These are phyloP conservation scores for Perdita meconis DNA, from an alignment of 2,888 invertebrate species.

Conservation along the genomic window DNA sequence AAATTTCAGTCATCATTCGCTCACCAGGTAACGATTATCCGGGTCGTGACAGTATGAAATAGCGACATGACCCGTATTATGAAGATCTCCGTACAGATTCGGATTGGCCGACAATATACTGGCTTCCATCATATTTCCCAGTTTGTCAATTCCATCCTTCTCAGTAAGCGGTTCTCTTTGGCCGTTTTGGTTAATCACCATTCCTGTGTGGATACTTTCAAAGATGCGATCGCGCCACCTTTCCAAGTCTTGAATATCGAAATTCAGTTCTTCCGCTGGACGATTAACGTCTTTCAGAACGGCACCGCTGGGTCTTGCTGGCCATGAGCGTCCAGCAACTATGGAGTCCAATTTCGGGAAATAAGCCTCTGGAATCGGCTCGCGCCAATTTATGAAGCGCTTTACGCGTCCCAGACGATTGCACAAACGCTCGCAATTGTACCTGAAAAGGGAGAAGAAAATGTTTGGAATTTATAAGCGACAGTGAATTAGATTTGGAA, in stretches of 20 bases:
- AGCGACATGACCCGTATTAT: slow-evolving; percentile 93
- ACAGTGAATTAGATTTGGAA: no score
- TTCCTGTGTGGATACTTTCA: slow-evolving; percentile 89
- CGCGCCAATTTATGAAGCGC: slow-evolving; percentile 88
- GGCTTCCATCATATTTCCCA: slow-evolving; percentile 92
- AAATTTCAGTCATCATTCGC: no score
- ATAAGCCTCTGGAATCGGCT: slow-evolving; percentile 91
- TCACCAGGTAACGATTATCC: slow-evolving; percentile 89
- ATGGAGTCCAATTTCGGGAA: slow-evolving; percentile 93
- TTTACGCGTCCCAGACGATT: slow-evolving; percentile 88
- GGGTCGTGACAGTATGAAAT: slow-evolving; percentile 93
- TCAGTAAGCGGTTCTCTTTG: slow-evolving; percentile 87
- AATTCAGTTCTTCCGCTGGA: slow-evolving; percentile 88
- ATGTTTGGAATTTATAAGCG: no score
- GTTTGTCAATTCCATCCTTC: slow-evolving; percentile 89
- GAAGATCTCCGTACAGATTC: slow-evolving; percentile 91
- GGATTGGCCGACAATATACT: slow-evolving; percentile 89
- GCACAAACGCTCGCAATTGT: slow-evolving; percentile 91
- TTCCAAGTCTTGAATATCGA: slow-evolving; percentile 90
- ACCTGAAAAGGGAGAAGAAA: no score
- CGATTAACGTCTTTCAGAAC: slow-evolving; percentile 87
- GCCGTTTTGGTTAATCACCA: slow-evolving; percentile 86
- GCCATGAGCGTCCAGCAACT: slow-evolving; percentile 91
- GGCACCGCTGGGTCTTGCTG: slow-evolving; percentile 88
- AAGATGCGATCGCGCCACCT: slow-evolving; percentile 91